phyloP scores from a whole-genome alignment of 2,888 invertebrate genomes.

The Lobophora halterata region DNA sequence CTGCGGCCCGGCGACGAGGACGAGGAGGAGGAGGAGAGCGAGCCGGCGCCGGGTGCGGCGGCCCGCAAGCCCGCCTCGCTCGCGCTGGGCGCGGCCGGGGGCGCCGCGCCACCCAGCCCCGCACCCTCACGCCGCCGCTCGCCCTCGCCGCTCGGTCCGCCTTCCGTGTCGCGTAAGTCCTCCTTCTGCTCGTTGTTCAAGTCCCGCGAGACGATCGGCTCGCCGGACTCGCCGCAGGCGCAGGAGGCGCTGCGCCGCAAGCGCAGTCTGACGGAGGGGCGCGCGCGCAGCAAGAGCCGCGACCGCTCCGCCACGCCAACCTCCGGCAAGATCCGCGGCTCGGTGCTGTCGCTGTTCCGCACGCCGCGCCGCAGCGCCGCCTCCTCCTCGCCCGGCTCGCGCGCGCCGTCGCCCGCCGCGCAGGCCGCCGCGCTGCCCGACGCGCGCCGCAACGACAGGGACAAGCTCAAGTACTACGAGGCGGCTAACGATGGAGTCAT shows the following conservation, averaged over 20 bases:
- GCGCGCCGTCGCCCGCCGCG: slow-evolving; percentile 45
- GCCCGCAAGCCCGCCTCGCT: slow-evolving; percentile 82
- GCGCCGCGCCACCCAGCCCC: slow-evolving; percentile 37
- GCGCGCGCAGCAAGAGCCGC: slow-evolving; percentile 85
- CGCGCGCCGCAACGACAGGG: slow-evolving; percentile 38
- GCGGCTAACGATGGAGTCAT: slow-evolving; percentile 83
- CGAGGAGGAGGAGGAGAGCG: slow-evolving; percentile 70
- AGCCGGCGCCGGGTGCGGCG: slow-evolving; percentile 43
- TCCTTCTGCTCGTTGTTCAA: slow-evolving; percentile 91
- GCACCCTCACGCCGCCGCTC: slow-evolving; percentile 48
- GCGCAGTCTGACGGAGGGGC: slow-evolving; percentile 66
- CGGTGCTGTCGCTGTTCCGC: slow-evolving; percentile 85
- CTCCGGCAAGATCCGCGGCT: slow-evolving; percentile 81
- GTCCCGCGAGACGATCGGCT: slow-evolving; percentile 84
- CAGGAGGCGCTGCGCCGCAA: slow-evolving; percentile 68
- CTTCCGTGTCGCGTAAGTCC: slow-evolving; percentile 85
- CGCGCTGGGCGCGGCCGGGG: slow-evolving; percentile 59
- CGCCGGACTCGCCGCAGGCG: slow-evolving; percentile 83
- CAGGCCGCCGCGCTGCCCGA: slow-evolving; percentile 18
- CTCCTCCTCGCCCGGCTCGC: slow-evolving; percentile 60
- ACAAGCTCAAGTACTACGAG: slow-evolving; percentile 82
- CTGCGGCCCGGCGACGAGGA: slow-evolving; percentile 88
- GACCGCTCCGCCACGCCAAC: slow-evolving; percentile 82
- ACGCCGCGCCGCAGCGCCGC: slow-evolving; percentile 67
- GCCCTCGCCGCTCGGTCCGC: slow-evolving; percentile 85